A percentile compares a stretch with the other conserved stretches of the same genome.
Evolutionary conservation across 2,888 invertebrate genomes (phyloP).

Genomic region (Sacculina carcini): DNA sequence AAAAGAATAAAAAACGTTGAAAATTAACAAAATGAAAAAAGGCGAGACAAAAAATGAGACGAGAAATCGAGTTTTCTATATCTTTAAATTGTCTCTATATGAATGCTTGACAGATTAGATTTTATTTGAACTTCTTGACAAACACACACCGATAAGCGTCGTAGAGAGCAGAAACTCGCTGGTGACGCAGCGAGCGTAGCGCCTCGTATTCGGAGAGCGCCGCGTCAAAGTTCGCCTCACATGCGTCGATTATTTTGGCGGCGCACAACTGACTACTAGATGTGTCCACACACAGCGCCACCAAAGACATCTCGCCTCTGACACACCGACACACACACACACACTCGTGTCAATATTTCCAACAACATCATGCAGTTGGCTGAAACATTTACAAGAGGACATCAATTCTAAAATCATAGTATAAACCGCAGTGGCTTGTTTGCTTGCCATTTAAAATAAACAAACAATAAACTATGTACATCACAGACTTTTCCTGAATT

Average conservation of each 20-base stretch:
- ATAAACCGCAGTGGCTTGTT: too few relatives aligned
- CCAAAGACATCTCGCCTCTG: constrained; percentile 57
- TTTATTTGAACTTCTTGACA: not conserved
- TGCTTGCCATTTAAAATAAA: too few relatives aligned
- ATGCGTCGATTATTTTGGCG: constrained; percentile 39
- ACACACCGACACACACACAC: too few relatives aligned
- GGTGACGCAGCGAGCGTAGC: constrained; percentile 53
- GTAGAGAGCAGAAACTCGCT: constrained; percentile 49
- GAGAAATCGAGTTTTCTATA: constrained; percentile 8
- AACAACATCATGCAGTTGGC: not conserved
- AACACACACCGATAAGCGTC: constrained; percentile 30
- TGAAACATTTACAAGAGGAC: not conserved
- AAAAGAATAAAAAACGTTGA: too few relatives aligned
- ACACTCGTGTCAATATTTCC: not conserved
- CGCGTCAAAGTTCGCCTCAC: constrained; percentile 29
- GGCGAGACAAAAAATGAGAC: constrained; percentile 3
- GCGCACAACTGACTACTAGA: constrained; percentile 45
- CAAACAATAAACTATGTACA: too few relatives aligned
- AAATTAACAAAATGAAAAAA: too few relatives aligned
- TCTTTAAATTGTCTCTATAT: not conserved
- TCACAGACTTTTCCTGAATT: too few relatives aligned
- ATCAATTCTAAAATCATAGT: too few relatives aligned
- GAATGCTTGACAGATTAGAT: not conserved
- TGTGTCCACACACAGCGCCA: constrained; percentile 54
- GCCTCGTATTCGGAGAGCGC: constrained; percentile 59